Evolutionary conservation across 2,797 vertebrate genomes (phyloP).

Genomic region (Rachycentron canadum): DNA sequence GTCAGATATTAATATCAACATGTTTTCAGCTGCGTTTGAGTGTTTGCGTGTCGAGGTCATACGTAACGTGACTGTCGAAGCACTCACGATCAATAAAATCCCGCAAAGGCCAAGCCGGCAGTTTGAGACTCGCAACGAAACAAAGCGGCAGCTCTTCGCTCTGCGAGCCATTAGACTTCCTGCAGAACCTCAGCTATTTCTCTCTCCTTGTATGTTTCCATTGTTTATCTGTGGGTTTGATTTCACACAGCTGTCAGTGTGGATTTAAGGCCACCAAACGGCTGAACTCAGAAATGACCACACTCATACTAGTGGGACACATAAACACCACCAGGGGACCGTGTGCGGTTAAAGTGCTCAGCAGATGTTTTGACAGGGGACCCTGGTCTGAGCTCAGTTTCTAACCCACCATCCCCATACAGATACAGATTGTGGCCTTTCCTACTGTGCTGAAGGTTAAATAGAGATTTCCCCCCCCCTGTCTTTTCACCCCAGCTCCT

Average conservation of each 20-base stretch:
- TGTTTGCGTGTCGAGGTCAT: not conserved
- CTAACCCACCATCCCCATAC: not conserved
- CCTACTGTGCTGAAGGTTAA: not conserved
- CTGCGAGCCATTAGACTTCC: constrained; percentile 1
- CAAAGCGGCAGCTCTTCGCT: not conserved
- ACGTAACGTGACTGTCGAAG: not conserved
- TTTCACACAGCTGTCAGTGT: constrained; percentile 47
- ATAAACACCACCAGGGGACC: constrained; percentile 30
- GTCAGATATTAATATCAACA: constrained; percentile 12
- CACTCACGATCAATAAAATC: constrained; percentile 18
- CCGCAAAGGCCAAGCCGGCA: not conserved
- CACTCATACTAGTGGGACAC: constrained; percentile 11
- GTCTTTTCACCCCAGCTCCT: not conserved
- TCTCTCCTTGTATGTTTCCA: constrained; percentile 35
- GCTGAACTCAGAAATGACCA: constrained; percentile 26
- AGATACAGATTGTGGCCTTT: constrained; percentile 23
- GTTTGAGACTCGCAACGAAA: not conserved
- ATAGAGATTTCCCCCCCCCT: not conserved
- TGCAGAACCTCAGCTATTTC: constrained; percentile 17
- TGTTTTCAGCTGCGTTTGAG: constrained; percentile 2
- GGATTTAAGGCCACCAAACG: constrained; percentile 30
- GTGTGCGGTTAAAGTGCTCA: constrained; percentile 10
- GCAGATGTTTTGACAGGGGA: constrained; percentile 36
- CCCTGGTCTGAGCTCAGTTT: constrained; percentile 19
- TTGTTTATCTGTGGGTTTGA: constrained; percentile 54